A percentile compares a stretch with the other conserved stretches of the same genome.
phyloP scores from a whole-genome alignment of 2,113 vertebrate species.

The Lethenteron camtschaticum region DNA sequence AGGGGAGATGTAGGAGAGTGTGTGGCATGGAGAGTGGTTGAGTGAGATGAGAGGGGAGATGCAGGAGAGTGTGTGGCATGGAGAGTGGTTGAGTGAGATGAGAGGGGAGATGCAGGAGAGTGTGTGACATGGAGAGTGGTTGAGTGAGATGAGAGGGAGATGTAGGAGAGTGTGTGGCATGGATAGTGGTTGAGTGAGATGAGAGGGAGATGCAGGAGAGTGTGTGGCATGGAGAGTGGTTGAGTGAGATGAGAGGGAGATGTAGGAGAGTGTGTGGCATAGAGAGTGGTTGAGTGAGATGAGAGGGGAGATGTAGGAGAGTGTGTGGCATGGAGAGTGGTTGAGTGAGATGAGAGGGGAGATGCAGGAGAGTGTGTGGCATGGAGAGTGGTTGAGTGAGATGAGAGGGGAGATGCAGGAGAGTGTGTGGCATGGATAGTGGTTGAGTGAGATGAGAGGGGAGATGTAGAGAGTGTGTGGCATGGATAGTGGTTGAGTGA shows the following conservation, averaged over 20 bases:
- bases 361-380: not conserved
- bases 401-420: not conserved
- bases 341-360: not conserved
- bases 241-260: not conserved
- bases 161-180: not conserved
- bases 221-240: not conserved
- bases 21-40: no score
- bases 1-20: not conserved
- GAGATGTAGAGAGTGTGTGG: constrained; percentile 14
- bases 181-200: not conserved
- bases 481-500: not conserved
- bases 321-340: not conserved
- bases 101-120: not conserved
- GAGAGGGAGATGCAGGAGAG: not conserved
- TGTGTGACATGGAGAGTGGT: not conserved
- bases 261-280: not conserved
- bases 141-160: not conserved
- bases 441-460: not conserved
- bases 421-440: constrained; percentile 2
- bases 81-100: not conserved
- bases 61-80: constrained; percentile 6
- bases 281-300: not conserved
- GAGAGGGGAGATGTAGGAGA: not conserved
- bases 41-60: not conserved
- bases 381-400: not conserved